Evolutionary conservation across 1,140 invertebrate species (phyloP).

Genomic region (Penaeus vannamei): DNA sequence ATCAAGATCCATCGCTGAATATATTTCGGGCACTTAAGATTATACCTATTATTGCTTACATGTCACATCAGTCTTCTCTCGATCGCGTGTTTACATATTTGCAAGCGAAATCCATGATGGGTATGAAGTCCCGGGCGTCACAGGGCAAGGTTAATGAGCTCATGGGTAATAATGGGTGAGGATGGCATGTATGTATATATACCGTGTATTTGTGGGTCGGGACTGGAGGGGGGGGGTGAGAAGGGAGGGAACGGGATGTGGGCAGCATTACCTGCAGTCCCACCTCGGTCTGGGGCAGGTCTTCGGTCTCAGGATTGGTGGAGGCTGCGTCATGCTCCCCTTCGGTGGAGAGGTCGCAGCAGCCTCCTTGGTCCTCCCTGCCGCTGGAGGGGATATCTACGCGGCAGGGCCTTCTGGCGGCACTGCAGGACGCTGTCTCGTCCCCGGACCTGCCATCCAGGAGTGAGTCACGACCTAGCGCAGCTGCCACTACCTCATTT

Average conservation of each 20-base stretch:
- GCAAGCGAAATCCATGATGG: no score
- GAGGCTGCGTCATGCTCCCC: constrained; percentile 59
- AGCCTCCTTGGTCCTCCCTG: constrained; percentile 21
- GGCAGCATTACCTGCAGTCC: constrained; percentile 58
- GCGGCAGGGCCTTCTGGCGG: constrained; percentile 26
- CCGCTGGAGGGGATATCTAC: constrained; percentile 25
- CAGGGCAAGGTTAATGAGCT: no score
- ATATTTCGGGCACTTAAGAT: no score
- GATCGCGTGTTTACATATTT: no score
- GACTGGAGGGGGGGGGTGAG: not conserved
- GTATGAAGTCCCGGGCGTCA: no score
- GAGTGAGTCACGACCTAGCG: constrained; percentile 46
- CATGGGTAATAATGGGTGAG: not conserved
- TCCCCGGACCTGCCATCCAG: constrained; percentile 47
- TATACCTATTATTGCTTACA: no score
- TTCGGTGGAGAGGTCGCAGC: constrained; percentile 47
- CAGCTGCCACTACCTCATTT: constrained; percentile 59
- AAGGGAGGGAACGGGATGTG: constrained; percentile 27
- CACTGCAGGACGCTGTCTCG: not conserved
- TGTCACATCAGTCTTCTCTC: no score
- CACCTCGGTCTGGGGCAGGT: constrained; percentile 58
- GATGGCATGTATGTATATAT: not conserved
- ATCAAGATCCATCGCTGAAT: no score
- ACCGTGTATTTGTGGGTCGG: not conserved
- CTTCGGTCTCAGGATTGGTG: constrained; percentile 55